Conservation (phyloP, 2,888 invertebrate genomes). For the Phengaris arion region DNA sequence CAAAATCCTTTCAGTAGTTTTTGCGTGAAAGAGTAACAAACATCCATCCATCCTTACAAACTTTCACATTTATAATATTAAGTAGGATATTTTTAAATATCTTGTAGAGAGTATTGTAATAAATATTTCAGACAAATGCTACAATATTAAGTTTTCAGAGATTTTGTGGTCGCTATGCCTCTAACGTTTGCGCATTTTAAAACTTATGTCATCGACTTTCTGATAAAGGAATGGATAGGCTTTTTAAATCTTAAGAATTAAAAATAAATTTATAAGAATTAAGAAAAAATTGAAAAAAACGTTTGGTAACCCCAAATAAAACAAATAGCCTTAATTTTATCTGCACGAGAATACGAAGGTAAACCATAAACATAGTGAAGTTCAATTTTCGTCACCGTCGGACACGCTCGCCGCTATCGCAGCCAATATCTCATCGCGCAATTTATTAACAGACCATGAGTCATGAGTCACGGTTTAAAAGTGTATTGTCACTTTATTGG, state of each 20-base stretch:
- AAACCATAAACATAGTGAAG: background rate
- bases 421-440: slow-evolving; percentile 5
- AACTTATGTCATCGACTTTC: background rate
- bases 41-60: no score
- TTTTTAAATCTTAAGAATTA: background rate
- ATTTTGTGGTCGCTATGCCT: background rate
- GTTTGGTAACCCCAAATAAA: slow-evolving; percentile 1
- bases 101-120: no score
- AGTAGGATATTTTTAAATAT: no score
- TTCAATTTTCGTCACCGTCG: background rate
- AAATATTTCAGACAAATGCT: no score
- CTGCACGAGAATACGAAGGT: slow-evolving; percentile 5
- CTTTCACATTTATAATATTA: no score
- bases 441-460: slow-evolving; percentile 3
- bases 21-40: no score
- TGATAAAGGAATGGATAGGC: background rate
- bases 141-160: no score
- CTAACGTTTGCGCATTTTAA: background rate
- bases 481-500: background rate
- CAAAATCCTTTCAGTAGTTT: no score
- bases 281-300: no score
- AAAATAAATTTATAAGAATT: no score
- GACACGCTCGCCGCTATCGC: background rate
- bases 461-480: background rate
- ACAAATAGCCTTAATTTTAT: slow-evolving; percentile 24